A percentile compares a stretch with the other conserved stretches of the same genome.
phyloP scores from a whole-genome alignment of 2,113 vertebrate genomes.

The Carassius carassius region DNA sequence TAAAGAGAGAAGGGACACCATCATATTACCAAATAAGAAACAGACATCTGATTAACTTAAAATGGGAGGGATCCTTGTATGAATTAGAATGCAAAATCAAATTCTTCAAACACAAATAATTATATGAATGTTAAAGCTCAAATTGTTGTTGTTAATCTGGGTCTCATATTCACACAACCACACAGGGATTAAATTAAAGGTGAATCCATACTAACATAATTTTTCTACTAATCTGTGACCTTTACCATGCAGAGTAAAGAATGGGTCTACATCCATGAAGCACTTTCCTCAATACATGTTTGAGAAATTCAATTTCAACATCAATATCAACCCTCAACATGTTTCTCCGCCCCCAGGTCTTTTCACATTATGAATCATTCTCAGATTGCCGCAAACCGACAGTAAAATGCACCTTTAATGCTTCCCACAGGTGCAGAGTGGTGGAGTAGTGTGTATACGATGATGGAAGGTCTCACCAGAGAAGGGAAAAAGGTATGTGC shows the following conservation, averaged over 20 bases:
- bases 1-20: background rate
- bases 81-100: conserved; percentile 84
- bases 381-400: background rate
- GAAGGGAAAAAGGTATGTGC: conserved; percentile 73
- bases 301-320: background rate
- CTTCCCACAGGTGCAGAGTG: conserved; percentile 10
- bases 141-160: background rate
- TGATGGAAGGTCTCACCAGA: conserved; percentile 73
- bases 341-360: background rate
- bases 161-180: background rate
- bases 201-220: background rate
- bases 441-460: background rate
- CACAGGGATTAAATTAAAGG: background rate
- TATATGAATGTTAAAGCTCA: background rate
- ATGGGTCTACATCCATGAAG: conserved; percentile 52
- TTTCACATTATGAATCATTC: background rate
- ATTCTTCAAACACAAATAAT: conserved; percentile 78
- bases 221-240: conserved; percentile 9
- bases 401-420: conserved; percentile 51
- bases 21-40: conserved; percentile 27
- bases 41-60: conserved; percentile 74
- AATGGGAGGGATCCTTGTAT: conserved; percentile 81
- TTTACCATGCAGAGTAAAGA: conserved; percentile 28
- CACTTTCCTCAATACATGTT: conserved; percentile 32
- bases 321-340: background rate